A percentile compares a stretch with the other conserved stretches of the same genome.
Conservation (phyloP, 1,140 invertebrate species). For the Physella acuta region DNA sequence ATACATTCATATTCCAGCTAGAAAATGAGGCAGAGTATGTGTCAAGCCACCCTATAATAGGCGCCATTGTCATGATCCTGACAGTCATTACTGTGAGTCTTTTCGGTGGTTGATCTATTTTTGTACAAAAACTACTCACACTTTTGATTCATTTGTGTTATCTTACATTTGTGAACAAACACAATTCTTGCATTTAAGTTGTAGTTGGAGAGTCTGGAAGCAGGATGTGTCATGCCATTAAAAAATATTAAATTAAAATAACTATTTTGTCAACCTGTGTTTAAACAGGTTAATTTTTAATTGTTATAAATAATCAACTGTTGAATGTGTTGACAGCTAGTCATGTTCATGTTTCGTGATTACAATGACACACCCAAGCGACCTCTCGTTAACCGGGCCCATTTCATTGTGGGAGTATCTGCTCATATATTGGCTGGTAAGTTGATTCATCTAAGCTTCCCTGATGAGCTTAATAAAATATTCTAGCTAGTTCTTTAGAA, state of each 20-base stretch:
- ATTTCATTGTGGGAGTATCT: slow-evolving; percentile 85
- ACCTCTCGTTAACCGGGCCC: slow-evolving; percentile 88
- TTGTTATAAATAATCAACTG: neutral
- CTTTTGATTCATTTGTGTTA: no score
- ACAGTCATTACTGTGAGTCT: neutral
- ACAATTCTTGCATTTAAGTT: neutral
- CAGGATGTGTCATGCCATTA: neutral
- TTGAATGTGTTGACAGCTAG: slow-evolving; percentile 67
- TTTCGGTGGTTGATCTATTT: no score
- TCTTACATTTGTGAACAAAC: neutral
- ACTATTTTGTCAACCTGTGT: neutral
- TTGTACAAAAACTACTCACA: neutral
- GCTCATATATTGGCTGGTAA: slow-evolving; percentile 83
- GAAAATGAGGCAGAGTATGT: neutral
- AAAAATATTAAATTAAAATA: neutral
- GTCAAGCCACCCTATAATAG: neutral
- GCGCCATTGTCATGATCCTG: neutral
- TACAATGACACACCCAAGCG: slow-evolving; percentile 78
- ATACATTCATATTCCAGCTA: no score
- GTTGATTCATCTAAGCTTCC: no score
- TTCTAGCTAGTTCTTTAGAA: no score
- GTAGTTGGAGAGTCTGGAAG: neutral
- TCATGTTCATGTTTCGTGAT: slow-evolving; percentile 84
- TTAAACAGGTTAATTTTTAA: neutral
- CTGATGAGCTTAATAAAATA: no score